A percentile compares a stretch with the other conserved stretches of the same genome.
These are phyloP conservation scores for Diabrotica virgifera DNA, from an alignment of 1,140 invertebrate species.

Conservation along the genomic window DNA sequence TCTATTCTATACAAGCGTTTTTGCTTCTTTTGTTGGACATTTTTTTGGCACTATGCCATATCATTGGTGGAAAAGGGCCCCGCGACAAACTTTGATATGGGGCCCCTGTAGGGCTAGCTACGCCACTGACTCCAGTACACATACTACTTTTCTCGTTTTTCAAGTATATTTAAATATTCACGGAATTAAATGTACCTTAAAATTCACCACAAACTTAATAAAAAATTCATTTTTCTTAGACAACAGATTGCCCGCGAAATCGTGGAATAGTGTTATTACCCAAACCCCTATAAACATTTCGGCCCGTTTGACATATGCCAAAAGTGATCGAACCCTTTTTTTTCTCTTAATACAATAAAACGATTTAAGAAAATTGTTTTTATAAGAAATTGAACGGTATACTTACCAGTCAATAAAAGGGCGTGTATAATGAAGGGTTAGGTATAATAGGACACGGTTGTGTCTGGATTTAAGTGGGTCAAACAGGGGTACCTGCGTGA, in stretches of 20 bases:
- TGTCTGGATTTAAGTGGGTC: conserved; percentile 1
- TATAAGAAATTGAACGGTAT: conserved; percentile 1
- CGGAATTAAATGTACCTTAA: no score
- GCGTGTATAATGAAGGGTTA: not conserved
- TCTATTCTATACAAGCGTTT: no score
- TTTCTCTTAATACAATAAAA: not conserved
- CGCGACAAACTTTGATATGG: no score
- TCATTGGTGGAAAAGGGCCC: no score
- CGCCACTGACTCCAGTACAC: no score
- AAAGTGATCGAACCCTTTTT: not conserved
- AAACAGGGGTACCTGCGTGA: not conserved
- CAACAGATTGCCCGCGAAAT: not conserved
- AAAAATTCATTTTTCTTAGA: not conserved
- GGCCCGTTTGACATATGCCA: not conserved
- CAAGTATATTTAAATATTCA: no score
- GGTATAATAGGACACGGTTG: not conserved
- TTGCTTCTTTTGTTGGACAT: no score
- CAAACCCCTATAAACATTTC: not conserved
- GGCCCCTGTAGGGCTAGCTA: no score
- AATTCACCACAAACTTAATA: no score
- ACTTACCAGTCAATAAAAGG: conserved; percentile 2
- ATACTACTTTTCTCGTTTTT: no score
- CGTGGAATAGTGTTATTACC: not conserved
- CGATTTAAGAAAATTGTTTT: conserved; percentile 1
- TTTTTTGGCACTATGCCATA: no score